These are phyloP conservation scores for Phrynosoma platyrhinos DNA, from an alignment of 2,113 vertebrate genomes.

Conservation along the genomic window DNA sequence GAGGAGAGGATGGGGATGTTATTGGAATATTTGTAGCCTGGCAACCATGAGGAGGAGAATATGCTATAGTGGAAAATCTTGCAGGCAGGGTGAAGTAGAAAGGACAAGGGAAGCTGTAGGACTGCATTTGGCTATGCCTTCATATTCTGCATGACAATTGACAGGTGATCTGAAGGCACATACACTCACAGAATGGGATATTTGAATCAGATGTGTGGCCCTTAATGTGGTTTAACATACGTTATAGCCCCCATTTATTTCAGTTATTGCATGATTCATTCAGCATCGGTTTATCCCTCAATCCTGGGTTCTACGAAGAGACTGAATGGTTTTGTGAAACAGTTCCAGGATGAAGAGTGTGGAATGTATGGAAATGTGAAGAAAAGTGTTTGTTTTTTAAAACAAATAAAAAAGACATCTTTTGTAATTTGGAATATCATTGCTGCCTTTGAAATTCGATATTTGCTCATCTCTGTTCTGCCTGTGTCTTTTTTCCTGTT, in stretches of 20 bases:
- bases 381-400: neutral
- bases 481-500: neutral
- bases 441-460: neutral
- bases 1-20: neutral
- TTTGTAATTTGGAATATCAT: neutral
- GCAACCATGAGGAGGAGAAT: conserved; percentile 12
- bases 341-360: no score
- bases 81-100: neutral
- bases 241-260: neutral
- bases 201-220: neutral
- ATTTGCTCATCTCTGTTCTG: neutral
- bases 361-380: neutral
- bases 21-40: conserved; percentile 18
- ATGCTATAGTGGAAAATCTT: conserved; percentile 1
- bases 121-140: neutral
- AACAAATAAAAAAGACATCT: neutral
- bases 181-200: neutral
- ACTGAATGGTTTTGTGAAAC: neutral
- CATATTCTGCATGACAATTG: neutral
- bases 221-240: neutral
- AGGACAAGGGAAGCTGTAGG: neutral
- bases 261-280: neutral
- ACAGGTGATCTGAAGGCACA: no score
- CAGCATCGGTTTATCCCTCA: neutral
- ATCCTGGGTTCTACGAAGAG: neutral